Base-by-base conservation (phyloP, 2,797 vertebrate genomes). In the Serranus cabrilla region DNA sequence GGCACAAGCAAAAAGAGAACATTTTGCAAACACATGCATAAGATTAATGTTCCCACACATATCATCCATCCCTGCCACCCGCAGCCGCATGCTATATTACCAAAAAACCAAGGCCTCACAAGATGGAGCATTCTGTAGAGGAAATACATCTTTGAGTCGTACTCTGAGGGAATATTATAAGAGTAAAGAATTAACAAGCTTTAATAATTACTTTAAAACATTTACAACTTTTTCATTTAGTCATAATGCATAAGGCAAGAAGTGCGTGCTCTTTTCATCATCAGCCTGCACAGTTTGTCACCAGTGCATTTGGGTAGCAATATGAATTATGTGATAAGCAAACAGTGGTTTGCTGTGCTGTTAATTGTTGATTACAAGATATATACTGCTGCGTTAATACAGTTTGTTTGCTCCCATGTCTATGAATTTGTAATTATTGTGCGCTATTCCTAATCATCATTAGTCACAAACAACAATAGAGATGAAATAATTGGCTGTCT, bases 331-430 rank as follows among this genome's bases (percentile, higher is more conserved):
- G 87, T 79, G 89, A 93, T 92, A 91, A 89, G 82, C 80, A 82
- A 86, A 76, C 75, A 64, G 43, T 77, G 57, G 71, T 90, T 87
- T 83, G 72, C 57, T n/a, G 42, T 78, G 83, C 82, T 87, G 84
- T 82, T 90, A 92, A 93, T 94, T 91, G 92, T 92, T 93, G 92
- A 93, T 92, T 86, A 83, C 76, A 82, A 89, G 89, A 92, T 93
- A 90, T 76, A 66, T 52, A 60, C 84, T 85, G 80, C 87, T 87
- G 80, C 76, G 83, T 76, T 86, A 74, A 82, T 88, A 78, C 47
- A 72, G 77, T 91, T 89, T 92, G 89, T 89, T 90, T 92, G 60
- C 66, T 51, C 63, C 81, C 74, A 73, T 84, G 84, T 90, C 84
- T 89, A 71, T 80, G 85, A 89, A 90, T 90, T 86, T 81, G 67